These are phyloP conservation scores for Conus ventricosus DNA, from an alignment of 1,140 invertebrate species.

Conservation along the genomic window DNA sequence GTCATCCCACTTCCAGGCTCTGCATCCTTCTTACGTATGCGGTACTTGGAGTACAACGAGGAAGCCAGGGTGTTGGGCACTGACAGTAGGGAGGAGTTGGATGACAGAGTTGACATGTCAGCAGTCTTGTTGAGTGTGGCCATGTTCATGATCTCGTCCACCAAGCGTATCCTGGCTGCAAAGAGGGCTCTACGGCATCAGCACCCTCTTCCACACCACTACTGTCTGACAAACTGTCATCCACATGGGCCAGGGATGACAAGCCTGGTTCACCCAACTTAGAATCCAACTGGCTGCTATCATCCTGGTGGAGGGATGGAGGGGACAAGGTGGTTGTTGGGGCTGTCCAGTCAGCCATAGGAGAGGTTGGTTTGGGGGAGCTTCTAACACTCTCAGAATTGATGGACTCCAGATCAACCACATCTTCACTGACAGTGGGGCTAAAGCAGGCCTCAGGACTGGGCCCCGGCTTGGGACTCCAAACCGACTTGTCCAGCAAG, in stretches of 20 bases:
- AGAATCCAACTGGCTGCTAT: slow-evolving; percentile 4
- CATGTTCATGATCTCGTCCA: slow-evolving; percentile 86
- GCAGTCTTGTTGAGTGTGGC: slow-evolving; percentile 51
- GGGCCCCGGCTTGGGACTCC: slow-evolving; percentile 20
- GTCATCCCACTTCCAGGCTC: slow-evolving; percentile 51
- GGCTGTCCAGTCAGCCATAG: slow-evolving; percentile 12
- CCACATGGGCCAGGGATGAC: slow-evolving; percentile 41
- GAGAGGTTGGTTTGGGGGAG: slow-evolving; percentile 36
- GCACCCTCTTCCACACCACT: slow-evolving; percentile 44
- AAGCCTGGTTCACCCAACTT: slow-evolving; percentile 27
- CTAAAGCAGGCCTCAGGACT: slow-evolving; percentile 38
- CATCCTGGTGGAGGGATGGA: slow-evolving; percentile 19
- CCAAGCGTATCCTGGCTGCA: slow-evolving; percentile 89
- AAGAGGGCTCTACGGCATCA: slow-evolving; percentile 74
- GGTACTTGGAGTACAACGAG: slow-evolving; percentile 73
- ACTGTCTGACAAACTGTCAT: slow-evolving; percentile 65
- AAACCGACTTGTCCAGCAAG: not conserved
- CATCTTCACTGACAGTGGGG: slow-evolving; percentile 40
- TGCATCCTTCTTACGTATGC: slow-evolving; percentile 73
- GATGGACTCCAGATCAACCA: slow-evolving; percentile 36
- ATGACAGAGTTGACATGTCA: slow-evolving; percentile 49
- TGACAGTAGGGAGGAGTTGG: slow-evolving; percentile 45
- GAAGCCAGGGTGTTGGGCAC: slow-evolving; percentile 50
- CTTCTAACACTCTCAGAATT: slow-evolving; percentile 43
- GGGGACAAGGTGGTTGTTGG: slow-evolving; percentile 13